A percentile compares a stretch with the other conserved stretches of the same genome.
These are phyloP conservation scores for Microhierax caerulescens DNA, from an alignment of 2,797 vertebrate species.

Conservation along the genomic window DNA sequence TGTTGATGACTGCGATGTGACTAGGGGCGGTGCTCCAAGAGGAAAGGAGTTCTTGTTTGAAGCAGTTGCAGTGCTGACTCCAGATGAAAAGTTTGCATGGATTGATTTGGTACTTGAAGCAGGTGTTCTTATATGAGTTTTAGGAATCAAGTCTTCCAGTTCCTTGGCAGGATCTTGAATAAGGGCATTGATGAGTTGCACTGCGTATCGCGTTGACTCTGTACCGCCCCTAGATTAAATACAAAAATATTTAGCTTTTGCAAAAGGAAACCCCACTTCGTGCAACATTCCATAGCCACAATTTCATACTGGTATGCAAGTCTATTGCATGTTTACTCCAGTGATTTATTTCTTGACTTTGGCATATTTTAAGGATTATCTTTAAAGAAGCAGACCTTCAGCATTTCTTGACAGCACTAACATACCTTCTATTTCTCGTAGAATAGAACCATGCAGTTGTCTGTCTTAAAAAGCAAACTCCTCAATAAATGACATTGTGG, in stretches of 20 bases:
- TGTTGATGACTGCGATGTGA: constrained; percentile 90
- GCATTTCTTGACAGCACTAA: background rate
- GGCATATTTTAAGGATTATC: background rate
- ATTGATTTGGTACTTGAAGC: constrained; percentile 87
- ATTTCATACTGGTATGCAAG: background rate
- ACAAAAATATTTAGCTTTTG: background rate
- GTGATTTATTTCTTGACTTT: background rate
- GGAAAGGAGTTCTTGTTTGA: constrained; percentile 90
- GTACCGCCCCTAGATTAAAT: constrained; percentile 87
- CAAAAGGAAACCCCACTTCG: background rate
- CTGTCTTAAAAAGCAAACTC: background rate
- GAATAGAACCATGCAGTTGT: background rate
- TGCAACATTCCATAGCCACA: fast-evolving
- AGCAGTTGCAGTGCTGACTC: constrained; percentile 82
- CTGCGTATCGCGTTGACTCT: constrained; percentile 95
- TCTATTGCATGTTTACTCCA: background rate
- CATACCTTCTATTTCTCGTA: background rate
- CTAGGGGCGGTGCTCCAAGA: constrained; percentile 83
- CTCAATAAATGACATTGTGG: background rate
- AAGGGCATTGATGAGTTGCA: constrained; percentile 97
- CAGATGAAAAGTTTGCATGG: constrained; percentile 86
- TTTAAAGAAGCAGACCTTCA: background rate
- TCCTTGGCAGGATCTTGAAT: constrained; percentile 99
- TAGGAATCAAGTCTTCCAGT: constrained; percentile 97
- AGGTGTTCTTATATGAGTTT: constrained; percentile 95